These are phyloP conservation scores for Drosophila cardini DNA, from an alignment of 1,140 invertebrate genomes.

Conservation along the genomic window DNA sequence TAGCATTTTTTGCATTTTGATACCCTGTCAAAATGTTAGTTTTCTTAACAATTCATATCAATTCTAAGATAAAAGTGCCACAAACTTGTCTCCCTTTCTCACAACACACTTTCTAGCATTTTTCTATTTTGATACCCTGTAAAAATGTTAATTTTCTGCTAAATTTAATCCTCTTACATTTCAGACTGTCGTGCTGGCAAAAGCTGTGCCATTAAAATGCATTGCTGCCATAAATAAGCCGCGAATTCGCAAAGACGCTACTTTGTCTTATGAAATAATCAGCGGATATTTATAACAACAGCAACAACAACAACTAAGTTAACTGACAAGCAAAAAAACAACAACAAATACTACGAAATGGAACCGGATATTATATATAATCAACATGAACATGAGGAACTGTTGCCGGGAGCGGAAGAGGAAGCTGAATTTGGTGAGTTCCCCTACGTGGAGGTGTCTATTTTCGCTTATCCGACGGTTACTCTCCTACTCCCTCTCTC, in stretches of 20 bases:
- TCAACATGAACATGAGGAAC: constrained; percentile 47
- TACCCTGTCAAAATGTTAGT: too few relatives aligned
- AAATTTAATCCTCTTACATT: neutral
- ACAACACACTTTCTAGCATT: too few relatives aligned
- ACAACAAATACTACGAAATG: constrained; percentile 37
- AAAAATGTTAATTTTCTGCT: too few relatives aligned
- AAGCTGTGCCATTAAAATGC: constrained; percentile 39
- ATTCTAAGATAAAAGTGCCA: too few relatives aligned
- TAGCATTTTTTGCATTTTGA: too few relatives aligned
- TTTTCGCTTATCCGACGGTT: neutral
- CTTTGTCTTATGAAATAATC: constrained; percentile 24
- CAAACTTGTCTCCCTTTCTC: neutral
- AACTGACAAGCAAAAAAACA: neutral
- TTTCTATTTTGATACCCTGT: too few relatives aligned
- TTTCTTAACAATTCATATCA: too few relatives aligned
- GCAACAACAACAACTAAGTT: constrained; percentile 7
- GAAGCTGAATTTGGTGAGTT: constrained; percentile 73
- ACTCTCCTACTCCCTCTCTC: neutral
- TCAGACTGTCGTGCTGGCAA: constrained; percentile 31
- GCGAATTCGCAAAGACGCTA: constrained; percentile 26
- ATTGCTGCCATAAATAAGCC: constrained; percentile 40
- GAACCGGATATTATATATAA: constrained; percentile 54
- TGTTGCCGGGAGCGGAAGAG: constrained; percentile 70
- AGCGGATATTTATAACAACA: constrained; percentile 4
- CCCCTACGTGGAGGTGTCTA: neutral